A percentile compares a stretch with the other conserved stretches of the same genome.
Conservation (phyloP, 2,113 vertebrate species). For the Upupa epops region DNA sequence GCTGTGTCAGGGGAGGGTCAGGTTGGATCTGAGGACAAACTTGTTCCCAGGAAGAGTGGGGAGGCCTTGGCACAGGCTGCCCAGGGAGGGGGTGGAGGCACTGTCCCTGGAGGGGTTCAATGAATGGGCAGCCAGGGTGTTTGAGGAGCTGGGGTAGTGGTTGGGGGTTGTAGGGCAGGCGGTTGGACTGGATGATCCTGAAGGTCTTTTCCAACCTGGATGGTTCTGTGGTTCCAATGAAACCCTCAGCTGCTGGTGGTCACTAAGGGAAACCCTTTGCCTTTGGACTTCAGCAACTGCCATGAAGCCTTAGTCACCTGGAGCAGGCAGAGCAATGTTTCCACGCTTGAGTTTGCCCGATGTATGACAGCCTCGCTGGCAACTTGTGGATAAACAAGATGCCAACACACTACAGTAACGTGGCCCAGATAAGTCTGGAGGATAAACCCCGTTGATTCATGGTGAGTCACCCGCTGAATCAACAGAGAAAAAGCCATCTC, state of each 20-base stretch:
- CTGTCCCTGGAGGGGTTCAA: too few species aligned
- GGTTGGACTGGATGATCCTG: too few species aligned
- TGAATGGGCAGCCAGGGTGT: too few species aligned
- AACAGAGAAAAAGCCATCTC: not conserved
- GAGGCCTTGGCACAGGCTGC: too few species aligned
- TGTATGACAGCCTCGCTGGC: accelerated
- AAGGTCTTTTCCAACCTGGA: too few species aligned
- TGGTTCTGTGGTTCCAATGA: too few species aligned
- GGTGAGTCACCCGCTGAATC: constrained; percentile 49
- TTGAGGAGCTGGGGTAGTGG: too few species aligned
- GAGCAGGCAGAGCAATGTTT: not conserved
- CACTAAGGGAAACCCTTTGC: not conserved
- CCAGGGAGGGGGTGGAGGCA: too few species aligned
- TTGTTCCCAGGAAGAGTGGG: too few species aligned
- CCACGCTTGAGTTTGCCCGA: not conserved
- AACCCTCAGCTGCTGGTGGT: accelerated
- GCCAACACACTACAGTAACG: not conserved
- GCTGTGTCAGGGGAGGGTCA: too few species aligned
- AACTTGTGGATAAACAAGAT: not conserved
- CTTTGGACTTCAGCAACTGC: not conserved
- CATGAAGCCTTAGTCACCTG: accelerated
- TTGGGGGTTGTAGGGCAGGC: too few species aligned
- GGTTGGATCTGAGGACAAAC: too few species aligned
- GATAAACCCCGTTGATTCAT: not conserved
- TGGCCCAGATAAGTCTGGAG: constrained; percentile 17